Evolutionary conservation across 2,888 invertebrate species (phyloP).

Genomic region (Drosophila testacea): DNA sequence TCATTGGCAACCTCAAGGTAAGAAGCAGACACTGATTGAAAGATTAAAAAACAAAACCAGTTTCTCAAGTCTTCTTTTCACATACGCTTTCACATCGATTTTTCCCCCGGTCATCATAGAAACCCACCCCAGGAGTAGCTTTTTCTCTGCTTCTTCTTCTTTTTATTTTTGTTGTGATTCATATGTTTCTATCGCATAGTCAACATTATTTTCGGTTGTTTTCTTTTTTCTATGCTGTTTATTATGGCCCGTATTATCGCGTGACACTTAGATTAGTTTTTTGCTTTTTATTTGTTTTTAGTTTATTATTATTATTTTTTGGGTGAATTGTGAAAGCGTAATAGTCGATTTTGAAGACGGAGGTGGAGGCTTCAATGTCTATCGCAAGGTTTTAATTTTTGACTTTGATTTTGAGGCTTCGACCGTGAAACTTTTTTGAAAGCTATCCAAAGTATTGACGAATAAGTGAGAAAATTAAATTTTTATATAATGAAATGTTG

Average conservation of each 20-base stretch:
- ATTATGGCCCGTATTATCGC: conserved; percentile 32
- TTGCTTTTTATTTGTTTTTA: background rate
- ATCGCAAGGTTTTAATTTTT: conserved; percentile 38
- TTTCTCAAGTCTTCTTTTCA: conserved; percentile 18
- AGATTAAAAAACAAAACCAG: conserved; percentile 14
- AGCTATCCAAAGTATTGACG: background rate
- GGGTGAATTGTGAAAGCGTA: conserved; percentile 15
- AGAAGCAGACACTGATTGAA: conserved; percentile 52
- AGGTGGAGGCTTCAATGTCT: conserved; percentile 30
- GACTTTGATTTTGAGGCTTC: conserved; percentile 19
- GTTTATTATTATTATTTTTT: conserved; percentile 9
- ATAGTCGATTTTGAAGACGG: conserved; percentile 4
- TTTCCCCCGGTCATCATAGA: conserved; percentile 37
- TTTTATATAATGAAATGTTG: background rate
- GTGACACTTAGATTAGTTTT: conserved; percentile 49
- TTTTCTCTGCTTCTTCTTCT: conserved; percentile 2
- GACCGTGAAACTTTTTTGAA: conserved; percentile 32
- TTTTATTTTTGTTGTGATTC: conserved; percentile 19
- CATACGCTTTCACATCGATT: conserved; percentile 52
- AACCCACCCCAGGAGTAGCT: conserved; percentile 21
- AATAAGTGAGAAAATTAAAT: background rate
- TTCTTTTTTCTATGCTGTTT: background rate
- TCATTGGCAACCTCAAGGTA: conserved; percentile 91
- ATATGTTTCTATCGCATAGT: conserved; percentile 8
- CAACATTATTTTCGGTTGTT: conserved; percentile 13